These are phyloP conservation scores for Chaunax sp. DNA, from an alignment of 2,797 vertebrate species.

Conservation along the genomic window DNA sequence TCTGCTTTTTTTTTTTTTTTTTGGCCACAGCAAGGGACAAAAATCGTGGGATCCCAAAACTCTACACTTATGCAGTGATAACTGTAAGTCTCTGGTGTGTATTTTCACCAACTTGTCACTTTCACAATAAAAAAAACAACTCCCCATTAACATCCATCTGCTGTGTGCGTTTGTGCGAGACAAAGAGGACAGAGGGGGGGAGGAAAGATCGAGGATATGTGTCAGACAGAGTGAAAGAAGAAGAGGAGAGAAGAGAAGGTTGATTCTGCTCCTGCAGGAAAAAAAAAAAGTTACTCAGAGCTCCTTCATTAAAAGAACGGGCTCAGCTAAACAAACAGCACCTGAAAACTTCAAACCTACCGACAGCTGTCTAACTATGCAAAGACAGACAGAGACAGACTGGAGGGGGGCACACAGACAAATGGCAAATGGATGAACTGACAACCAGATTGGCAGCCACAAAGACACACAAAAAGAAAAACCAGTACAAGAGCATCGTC, in stretches of 20 bases:
- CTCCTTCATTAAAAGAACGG: constrained; percentile 58
- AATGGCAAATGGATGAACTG: constrained; percentile 62
- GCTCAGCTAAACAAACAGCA: constrained; percentile 69
- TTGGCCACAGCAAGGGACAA: constrained; percentile 30
- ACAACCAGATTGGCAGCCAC: constrained; percentile 42
- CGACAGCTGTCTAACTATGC: constrained; percentile 65
- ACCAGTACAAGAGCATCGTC: constrained; percentile 19
- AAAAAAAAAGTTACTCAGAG: constrained; percentile 50
- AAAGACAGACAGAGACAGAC: constrained; percentile 30
- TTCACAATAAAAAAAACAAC: constrained; percentile 52
- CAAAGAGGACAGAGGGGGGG: constrained; percentile 2
- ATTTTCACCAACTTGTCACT: constrained; percentile 61
- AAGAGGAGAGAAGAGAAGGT: constrained; percentile 10
- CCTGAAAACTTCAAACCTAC: constrained; percentile 73
- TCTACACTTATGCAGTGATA: constrained; percentile 12
- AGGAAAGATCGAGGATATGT: constrained; percentile 12
- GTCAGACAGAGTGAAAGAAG: constrained; percentile 19
- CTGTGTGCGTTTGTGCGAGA: constrained; percentile 29
- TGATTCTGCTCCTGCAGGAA: constrained; percentile 35
- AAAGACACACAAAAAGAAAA: constrained; percentile 31
- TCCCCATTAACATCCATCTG: constrained; percentile 55
- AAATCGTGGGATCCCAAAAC: constrained; percentile 42
- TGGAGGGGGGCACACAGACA: constrained; percentile 35
- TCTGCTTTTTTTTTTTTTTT: constrained; percentile 13
- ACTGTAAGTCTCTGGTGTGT: constrained; percentile 26